phyloP scores from a whole-genome alignment of 2,113 vertebrate genomes.

The Pangasianodon hypophthalmus region DNA sequence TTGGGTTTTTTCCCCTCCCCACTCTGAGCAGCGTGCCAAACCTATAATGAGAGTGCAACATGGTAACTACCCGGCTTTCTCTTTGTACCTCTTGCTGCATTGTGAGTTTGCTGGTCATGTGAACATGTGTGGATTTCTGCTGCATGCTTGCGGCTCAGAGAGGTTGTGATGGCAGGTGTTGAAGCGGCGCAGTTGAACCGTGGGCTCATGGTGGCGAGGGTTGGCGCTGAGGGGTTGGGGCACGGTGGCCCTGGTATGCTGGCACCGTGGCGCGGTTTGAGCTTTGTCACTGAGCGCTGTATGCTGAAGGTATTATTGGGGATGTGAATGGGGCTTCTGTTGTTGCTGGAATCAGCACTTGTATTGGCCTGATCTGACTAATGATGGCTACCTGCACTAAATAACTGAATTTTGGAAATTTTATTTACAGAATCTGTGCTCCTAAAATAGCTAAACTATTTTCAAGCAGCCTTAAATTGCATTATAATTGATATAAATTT shows the following conservation, averaged over 20 bases:
- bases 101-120: constrained; percentile 74
- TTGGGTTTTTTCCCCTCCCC: constrained; percentile 57
- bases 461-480: not conserved
- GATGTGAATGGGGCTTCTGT: constrained; percentile 68
- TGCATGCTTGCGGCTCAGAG: constrained; percentile 70
- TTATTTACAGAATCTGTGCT: constrained; percentile 42
- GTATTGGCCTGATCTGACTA: constrained; percentile 58
- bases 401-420: constrained; percentile 26
- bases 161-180: constrained; percentile 75
- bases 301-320: constrained; percentile 79
- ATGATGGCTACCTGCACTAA: constrained; percentile 34
- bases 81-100: constrained; percentile 65
- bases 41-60: constrained; percentile 86
- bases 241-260: constrained; percentile 76
- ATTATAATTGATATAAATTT: not conserved
- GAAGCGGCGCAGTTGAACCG: constrained; percentile 76
- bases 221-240: constrained; percentile 76
- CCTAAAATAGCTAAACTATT: constrained; percentile 31
- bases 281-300: constrained; percentile 78
- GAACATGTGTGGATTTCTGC: constrained; percentile 73
- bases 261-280: constrained; percentile 75
- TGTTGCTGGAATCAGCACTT: constrained; percentile 55
- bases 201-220: constrained; percentile 76
- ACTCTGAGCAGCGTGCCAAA: constrained; percentile 79
- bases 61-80: constrained; percentile 84